Evolutionary conservation across 23 tunicate species (phyloP), one percentile per base, ranked within the genome.

Genomic region (Halocynthia roretzi): DNA sequence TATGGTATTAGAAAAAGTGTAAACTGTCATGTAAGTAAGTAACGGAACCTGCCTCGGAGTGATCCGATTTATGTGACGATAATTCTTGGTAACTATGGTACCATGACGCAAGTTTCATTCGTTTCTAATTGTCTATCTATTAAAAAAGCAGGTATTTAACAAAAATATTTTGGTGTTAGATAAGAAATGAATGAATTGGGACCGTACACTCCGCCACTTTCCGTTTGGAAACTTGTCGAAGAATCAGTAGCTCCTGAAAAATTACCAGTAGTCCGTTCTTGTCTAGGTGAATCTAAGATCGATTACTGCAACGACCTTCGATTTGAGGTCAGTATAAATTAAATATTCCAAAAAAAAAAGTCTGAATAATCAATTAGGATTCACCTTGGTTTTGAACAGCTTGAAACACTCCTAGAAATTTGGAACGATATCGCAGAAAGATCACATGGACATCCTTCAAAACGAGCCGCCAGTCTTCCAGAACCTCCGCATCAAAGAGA

Each of bases 401-500:
- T 89, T 50, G 85, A 89, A 23, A 83, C 63, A 19, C 68, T 89
- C 7, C 70, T 89, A 65, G 96, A 89, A 20, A 89, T 89, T 75
- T 89, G 96, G 96, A 83, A 75, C 61, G 88, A 80, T 12, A 71
- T 89, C 12, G 83, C 80, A n/a, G 77, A 72, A 60, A 80, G 75
- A 80, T 48, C 75, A 40, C 5, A 52, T 8, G 7, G 50, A 6
- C 56, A 62, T 50, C 14, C 70, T 12, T 10, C 70, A 6, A 10
- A 40, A 65, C 10, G 18, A 11, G 31, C 17, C 22, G 0, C 70
- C 15, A 15, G 78, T 11, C 55, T 89, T 17, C 84, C 88, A 9
- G 96, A 89, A 54, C 96, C 88, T 12, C 88, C 96, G 22, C 56
- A 83, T 19, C 63, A 80, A 44, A 76, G 87, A 52, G 96, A 89